A percentile compares a stretch with the other conserved stretches of the same genome.
Conservation (phyloP, 2,797 vertebrate genomes). For the Malacoraja senta region DNA sequence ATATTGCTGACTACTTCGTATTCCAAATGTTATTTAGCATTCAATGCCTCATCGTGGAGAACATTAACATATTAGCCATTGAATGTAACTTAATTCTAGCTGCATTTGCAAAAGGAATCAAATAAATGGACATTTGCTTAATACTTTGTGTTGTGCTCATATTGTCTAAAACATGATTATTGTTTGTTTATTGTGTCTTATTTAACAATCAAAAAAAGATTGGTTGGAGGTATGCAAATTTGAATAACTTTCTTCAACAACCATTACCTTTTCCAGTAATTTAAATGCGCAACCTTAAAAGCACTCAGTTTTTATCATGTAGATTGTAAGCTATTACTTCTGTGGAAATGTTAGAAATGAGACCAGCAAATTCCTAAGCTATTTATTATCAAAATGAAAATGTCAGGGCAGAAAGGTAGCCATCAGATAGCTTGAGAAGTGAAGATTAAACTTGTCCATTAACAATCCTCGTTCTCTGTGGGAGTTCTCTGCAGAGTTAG, state of each 20-base stretch:
- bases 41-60: background rate
- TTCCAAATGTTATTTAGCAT: background rate
- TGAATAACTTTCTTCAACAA: background rate
- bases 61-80: background rate
- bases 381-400: constrained; percentile 39
- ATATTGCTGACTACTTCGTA: background rate
- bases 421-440: background rate
- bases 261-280: background rate
- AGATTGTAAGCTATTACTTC: background rate
- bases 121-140: background rate
- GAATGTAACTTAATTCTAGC: background rate
- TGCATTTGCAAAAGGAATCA: background rate
- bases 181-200: background rate
- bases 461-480: background rate
- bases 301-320: constrained; percentile 9
- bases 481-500: background rate
- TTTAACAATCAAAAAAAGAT: background rate
- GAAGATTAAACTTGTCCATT: constrained; percentile 18
- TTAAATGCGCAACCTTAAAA: background rate
- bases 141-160: background rate
- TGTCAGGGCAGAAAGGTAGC: constrained; percentile 20
- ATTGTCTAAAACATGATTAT: background rate
- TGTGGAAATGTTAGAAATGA: constrained; percentile 15
- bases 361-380: constrained; percentile 12
- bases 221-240: background rate